Evolutionary conservation across 2,113 vertebrate species (phyloP).

Genomic region (Struthio camelus): DNA sequence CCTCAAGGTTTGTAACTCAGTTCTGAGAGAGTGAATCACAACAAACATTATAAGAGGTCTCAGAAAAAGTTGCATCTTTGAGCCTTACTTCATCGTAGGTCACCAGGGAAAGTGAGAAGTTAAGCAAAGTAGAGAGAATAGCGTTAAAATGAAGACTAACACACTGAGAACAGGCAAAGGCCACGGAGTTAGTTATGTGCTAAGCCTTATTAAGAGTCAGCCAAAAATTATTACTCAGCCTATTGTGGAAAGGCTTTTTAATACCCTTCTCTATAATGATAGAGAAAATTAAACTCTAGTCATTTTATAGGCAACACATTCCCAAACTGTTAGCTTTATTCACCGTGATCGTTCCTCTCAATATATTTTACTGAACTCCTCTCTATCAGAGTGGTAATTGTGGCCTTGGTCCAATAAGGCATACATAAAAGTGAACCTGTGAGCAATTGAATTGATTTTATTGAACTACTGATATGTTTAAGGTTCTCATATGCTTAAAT

Average conservation of each 20-base stretch:
- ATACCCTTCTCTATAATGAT: not conserved
- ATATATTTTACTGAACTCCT: not conserved
- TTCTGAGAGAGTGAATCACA: not conserved
- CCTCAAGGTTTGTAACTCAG: not conserved
- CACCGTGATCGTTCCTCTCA: not conserved
- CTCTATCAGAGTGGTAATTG: not conserved
- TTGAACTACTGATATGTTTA: not conserved
- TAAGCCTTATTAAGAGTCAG: not conserved
- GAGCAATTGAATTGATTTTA: not conserved
- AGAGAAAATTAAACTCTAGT: constrained; percentile 25
- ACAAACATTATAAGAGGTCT: not conserved
- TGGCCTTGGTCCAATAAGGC: not conserved
- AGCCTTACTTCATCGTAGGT: not conserved
- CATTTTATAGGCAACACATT: constrained; percentile 22
- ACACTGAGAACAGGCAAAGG: not conserved
- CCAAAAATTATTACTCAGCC: not conserved
- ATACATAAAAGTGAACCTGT: not conserved
- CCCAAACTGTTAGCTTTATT: constrained; percentile 29
- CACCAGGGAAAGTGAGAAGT: not conserved
- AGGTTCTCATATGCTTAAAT: not conserved
- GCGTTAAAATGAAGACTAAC: not conserved
- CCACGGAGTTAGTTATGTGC: not conserved
- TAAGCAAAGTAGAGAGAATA: not conserved
- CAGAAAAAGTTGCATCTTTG: not conserved
- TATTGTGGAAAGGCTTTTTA: not conserved